Percentiles rank a stretch among this genome's conserved stretches.
phyloP scores from a whole-genome alignment of 2,797 vertebrate species.

The Poeciliopsis paucimaculata region DNA sequence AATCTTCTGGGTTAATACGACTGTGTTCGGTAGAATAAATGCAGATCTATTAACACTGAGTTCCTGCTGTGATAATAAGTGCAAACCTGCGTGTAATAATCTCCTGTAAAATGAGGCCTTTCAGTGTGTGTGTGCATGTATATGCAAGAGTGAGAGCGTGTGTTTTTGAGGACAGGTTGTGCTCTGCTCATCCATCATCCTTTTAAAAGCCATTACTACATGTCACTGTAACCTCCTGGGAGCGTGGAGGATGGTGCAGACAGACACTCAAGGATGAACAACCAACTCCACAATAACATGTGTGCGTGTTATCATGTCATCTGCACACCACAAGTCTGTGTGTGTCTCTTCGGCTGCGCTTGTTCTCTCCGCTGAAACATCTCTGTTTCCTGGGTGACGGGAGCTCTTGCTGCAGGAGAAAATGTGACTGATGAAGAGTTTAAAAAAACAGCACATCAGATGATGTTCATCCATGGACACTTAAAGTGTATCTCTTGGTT shows the following conservation, averaged over 20 bases:
- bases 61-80: slow-evolving; percentile 28
- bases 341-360: neutral
- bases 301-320: slow-evolving; percentile 5
- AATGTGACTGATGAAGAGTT: slow-evolving; percentile 9
- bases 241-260: slow-evolving; percentile 42
- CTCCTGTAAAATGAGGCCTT: neutral
- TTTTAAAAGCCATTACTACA: slow-evolving; percentile 63
- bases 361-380: slow-evolving; percentile 12
- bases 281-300: slow-evolving; percentile 14
- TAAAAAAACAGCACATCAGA: neutral
- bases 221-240: slow-evolving; percentile 50
- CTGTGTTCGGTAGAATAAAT: slow-evolving; percentile 6
- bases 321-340: neutral
- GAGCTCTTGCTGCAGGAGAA: slow-evolving; percentile 7
- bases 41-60: slow-evolving; percentile 6
- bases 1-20: neutral
- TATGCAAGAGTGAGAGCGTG: neutral
- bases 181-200: slow-evolving; percentile 61
- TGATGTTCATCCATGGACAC: slow-evolving; percentile 3
- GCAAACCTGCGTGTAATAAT: slow-evolving; percentile 22
- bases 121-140: slow-evolving; percentile 19
- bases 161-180: slow-evolving; percentile 36
- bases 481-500: neutral
- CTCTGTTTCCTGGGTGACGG: slow-evolving; percentile 36
- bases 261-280: slow-evolving; percentile 51